A percentile compares a stretch with the other conserved stretches of the same genome.
These are phyloP conservation scores for Zele albiditarsus DNA, from an alignment of 2,888 invertebrate genomes.

Conservation along the genomic window DNA sequence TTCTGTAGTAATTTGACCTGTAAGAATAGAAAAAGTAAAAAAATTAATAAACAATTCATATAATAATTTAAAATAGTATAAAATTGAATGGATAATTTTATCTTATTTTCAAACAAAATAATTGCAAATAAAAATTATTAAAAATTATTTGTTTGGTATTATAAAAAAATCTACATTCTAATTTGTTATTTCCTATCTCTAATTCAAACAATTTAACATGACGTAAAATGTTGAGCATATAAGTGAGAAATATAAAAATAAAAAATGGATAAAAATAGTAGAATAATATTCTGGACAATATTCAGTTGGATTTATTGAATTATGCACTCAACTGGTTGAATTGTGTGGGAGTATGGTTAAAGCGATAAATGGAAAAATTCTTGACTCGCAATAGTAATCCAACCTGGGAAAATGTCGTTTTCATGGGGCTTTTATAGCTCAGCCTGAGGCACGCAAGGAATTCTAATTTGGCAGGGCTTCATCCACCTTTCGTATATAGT, in stretches of 20 bases:
- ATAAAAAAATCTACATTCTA: no score
- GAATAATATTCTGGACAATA: constrained; percentile 11
- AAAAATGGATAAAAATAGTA: neutral
- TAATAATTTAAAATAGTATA: neutral
- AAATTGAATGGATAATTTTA: no score
- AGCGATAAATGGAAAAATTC: constrained; percentile 72
- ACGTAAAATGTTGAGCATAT: no score
- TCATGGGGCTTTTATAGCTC: constrained; percentile 54
- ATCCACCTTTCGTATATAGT: constrained; percentile 43
- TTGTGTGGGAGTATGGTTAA: constrained; percentile 35
- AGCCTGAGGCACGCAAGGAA: constrained; percentile 53
- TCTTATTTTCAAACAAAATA: no score
- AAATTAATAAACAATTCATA: constrained; percentile 45
- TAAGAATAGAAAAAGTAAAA: constrained; percentile 55
- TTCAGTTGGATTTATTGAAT: constrained; percentile 16
- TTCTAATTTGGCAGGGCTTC: constrained; percentile 57
- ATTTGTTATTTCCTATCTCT: no score
- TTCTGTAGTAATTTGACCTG: constrained; percentile 83
- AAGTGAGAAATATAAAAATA: neutral
- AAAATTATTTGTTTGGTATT: no score
- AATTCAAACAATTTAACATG: no score
- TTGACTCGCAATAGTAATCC: constrained; percentile 68
- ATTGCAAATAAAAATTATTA: no score
- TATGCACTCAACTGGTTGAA: constrained; percentile 21
- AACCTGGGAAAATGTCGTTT: constrained; percentile 53